Percentiles rank a stretch among this genome's conserved stretches.
These are phyloP conservation scores for Agriopis aurantiaria DNA, from an alignment of 2,888 invertebrate genomes.

Conservation along the genomic window DNA sequence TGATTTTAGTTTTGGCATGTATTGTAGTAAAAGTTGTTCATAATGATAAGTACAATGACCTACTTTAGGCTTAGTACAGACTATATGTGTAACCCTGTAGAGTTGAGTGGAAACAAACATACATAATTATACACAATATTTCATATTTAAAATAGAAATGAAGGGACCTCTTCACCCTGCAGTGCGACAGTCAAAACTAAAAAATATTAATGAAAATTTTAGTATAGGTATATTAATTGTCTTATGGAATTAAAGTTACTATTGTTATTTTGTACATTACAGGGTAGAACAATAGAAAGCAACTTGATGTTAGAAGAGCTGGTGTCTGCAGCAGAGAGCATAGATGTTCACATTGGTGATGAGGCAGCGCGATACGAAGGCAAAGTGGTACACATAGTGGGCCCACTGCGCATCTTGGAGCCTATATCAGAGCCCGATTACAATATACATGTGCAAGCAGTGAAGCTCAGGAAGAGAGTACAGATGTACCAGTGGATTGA, in stretches of 20 bases:
- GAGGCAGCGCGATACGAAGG: constrained; percentile 90
- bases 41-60: too few relatives aligned
- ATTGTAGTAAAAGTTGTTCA: too few relatives aligned
- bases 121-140: too few relatives aligned
- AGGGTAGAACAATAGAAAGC: constrained; percentile 93
- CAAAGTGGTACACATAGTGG: constrained; percentile 91
- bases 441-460: constrained; percentile 93
- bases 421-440: constrained; percentile 95
- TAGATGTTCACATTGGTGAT: constrained; percentile 90
- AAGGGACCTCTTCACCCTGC: too few relatives aligned
- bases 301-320: constrained; percentile 93
- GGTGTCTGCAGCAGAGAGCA: constrained; percentile 78
- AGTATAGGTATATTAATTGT: too few relatives aligned
- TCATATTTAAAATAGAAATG: too few relatives aligned
- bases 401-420: constrained; percentile 90
- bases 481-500: constrained; percentile 99
- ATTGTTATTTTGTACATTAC: background rate
- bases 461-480: constrained; percentile 93
- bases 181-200: too few relatives aligned
- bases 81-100: too few relatives aligned
- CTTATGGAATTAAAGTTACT: background rate
- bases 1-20: too few relatives aligned
- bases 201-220: too few relatives aligned
- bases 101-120: too few relatives aligned
- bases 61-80: too few relatives aligned